Base-by-base conservation (phyloP, 2,113 vertebrate genomes). In the Nycticryphes semicollaris region DNA sequence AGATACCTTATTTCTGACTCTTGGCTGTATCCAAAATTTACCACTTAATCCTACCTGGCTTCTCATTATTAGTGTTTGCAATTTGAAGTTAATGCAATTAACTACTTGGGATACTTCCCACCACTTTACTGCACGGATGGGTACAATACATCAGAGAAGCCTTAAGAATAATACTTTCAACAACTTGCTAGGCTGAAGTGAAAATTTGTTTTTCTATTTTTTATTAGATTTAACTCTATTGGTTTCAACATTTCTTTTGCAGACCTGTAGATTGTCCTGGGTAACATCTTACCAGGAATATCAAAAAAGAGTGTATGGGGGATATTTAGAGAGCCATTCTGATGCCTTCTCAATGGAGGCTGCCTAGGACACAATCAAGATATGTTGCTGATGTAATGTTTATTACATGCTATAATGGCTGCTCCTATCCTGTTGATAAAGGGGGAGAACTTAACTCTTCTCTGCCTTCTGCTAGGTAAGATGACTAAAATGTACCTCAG, bases 351-450 rank as follows among this genome's bases (percentile, higher is more conserved):
- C 50, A 23, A 48, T 13, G 22, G 22, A 51, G 37, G 64, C 16
- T 4, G 5, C n/a, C 48, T 43, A 31, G 60, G 67, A 53, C 6
- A 31, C 28, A 77, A 35, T 7, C 3, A 3, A 86, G 81, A 77
- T 7, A 4, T 22, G 50, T 56, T 70, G 78, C 35, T 84, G 39
- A 24, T 20, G 17, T 5, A 37, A 33, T 0, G 6, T 22, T 28
- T 20, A 12, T 19, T 10, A 19, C 53, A 48, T 0, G 1, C 76
- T 37, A 9, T 1, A 28, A 50, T 0, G 8, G 37, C 14, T 54
- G 64, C 75, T 76, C 20, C 80, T 68, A 8, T 24, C 6, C 22
- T 45, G 8, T 8, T 67, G 27, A 24, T 64, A 51, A 64, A 60
- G 27, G 25, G 51, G 75, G 41, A 69, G 33, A 23, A 70, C 67